Conservation (phyloP, 2,113 vertebrate genomes). For the Syrrhaptes paradoxus region DNA sequence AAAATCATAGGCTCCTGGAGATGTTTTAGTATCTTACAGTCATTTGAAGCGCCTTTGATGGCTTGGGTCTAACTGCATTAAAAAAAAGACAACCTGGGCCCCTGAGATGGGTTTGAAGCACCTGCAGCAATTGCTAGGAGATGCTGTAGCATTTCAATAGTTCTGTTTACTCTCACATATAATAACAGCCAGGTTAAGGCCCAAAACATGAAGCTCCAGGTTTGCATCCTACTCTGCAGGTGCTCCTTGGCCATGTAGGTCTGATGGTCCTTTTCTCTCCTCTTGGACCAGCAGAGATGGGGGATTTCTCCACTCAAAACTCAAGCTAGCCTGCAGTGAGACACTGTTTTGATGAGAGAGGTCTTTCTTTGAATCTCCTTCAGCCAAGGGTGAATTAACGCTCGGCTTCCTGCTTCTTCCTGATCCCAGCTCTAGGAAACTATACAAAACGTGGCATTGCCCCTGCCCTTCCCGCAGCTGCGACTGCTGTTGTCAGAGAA, state of each 20-base stretch:
- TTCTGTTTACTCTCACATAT: background rate
- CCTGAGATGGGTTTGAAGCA: background rate
- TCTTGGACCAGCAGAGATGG: background rate
- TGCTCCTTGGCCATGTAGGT: background rate
- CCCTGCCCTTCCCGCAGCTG: background rate
- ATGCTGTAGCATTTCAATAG: background rate
- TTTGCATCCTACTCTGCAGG: background rate
- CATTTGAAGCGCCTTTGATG: background rate
- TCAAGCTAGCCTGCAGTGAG: background rate
- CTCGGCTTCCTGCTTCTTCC: background rate
- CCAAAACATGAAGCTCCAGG: background rate
- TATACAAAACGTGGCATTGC: background rate
- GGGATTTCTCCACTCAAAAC: background rate
- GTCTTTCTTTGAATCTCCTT: background rate
- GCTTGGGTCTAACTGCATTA: background rate
- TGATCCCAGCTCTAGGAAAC: background rate
- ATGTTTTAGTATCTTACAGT: background rate
- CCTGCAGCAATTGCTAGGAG: background rate
- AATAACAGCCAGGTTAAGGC: background rate
- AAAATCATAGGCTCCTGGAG: background rate
- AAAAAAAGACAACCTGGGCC: background rate
- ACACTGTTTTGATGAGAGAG: background rate
- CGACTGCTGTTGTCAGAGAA: fast-evolving
- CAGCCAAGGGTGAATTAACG: background rate
- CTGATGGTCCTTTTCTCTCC: background rate